These are phyloP conservation scores for Burhinus oedicnemus DNA, from an alignment of 2,113 vertebrate genomes.

Conservation along the genomic window DNA sequence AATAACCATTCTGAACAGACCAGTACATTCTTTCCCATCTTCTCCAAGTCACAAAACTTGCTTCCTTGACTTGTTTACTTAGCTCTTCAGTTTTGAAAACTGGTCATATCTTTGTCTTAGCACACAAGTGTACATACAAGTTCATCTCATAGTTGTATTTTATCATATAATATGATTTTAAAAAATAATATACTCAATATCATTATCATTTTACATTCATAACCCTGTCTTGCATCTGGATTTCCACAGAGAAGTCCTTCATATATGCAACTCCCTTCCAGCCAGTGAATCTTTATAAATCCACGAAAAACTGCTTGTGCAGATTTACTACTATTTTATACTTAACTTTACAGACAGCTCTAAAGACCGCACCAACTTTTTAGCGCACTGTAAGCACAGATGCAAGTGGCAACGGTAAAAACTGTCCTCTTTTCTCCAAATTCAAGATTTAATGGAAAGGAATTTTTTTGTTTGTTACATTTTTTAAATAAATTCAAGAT, in stretches of 20 bases:
- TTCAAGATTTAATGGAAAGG: background rate
- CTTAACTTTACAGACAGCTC: background rate
- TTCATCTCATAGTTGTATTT: background rate
- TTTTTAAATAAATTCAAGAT: background rate
- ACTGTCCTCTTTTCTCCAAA: conserved; percentile 5
- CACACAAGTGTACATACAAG: background rate
- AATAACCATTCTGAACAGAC: conserved; percentile 29
- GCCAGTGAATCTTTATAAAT: background rate
- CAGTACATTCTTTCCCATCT: background rate
- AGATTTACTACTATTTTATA: background rate
- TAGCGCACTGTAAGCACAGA: background rate
- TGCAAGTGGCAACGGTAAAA: background rate
- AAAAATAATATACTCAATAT: background rate
- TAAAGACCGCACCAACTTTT: background rate
- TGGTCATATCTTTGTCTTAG: background rate
- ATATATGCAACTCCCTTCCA: background rate
- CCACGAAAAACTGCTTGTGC: background rate
- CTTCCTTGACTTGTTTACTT: background rate
- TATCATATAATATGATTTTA: background rate
- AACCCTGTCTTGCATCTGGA: background rate
- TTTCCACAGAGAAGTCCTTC: background rate
- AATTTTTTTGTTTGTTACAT: background rate
- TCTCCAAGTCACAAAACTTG: background rate
- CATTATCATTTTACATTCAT: background rate
- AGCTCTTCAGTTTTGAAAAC: background rate